Evolutionary conservation across 2,113 vertebrate genomes (phyloP), one percentile per base, ranked within the genome.

Genomic region (Delphinus delphis): DNA sequence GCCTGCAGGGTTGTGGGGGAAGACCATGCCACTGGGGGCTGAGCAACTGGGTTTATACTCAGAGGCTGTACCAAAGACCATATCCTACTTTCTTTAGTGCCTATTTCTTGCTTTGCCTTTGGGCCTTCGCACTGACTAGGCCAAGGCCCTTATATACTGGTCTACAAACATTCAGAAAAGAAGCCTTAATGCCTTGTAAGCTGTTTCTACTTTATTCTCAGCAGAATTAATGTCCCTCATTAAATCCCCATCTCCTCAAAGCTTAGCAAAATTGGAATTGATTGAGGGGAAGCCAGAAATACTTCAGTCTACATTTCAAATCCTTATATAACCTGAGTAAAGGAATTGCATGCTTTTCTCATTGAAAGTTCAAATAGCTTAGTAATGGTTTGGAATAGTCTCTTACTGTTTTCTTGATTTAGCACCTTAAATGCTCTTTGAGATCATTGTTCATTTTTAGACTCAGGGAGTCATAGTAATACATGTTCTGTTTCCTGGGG

Each of bases 251-350:
- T 93, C 38, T 90, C 90, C 71, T 85, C 33, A 65, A 85, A 86
- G 73, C 67, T 96, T 93, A 76, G 41, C 33, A 93, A 97, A 93
- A 96, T 88, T 93, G 79, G 47, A 96, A 95, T 77, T 84, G 90
- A 96, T 95, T 76, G 44, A 88, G 53, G 50, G 20, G 38, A 82
- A 93, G 26, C 26, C 85, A n/a, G 83, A 92, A 95, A 79, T 93
- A 70, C 53, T 70, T 97, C 79, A 50, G 65, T 50, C 87, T 97
- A 84, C n/a, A 73, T 97, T 96, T 92, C 67, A 95, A 96, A 97
- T 93, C 79, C 41, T 53, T 50, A 15, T 85, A 70, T 55, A 80
- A 85, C 50, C 26, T 44, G 26, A 93, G 88, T 50, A 88, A 93
- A 80, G 71, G 76, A 96, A 91, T 55, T 67, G 31, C 31, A 41